phyloP scores from a whole-genome alignment of 1,140 invertebrate genomes.

The Drosophila tsacasi region DNA sequence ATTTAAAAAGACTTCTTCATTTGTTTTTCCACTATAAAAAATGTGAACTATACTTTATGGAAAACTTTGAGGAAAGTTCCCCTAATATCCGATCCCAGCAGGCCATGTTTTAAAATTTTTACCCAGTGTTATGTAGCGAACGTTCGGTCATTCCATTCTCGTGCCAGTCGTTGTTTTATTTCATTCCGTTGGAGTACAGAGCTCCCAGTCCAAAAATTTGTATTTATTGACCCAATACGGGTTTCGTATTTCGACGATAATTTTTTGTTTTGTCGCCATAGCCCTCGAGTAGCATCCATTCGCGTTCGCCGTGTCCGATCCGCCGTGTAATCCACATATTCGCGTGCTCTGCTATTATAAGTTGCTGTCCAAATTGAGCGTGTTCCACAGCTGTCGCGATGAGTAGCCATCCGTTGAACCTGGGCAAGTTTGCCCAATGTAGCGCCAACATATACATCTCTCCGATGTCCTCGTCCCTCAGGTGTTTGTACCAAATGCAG shows the following conservation, averaged over 20 bases:
- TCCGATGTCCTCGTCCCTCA: not conserved
- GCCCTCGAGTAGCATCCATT: slow-evolving; percentile 9
- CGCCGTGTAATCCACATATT: not conserved
- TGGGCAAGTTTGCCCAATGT: slow-evolving; percentile 27
- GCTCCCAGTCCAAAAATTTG: slow-evolving; percentile 29
- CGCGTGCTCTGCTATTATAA: not conserved
- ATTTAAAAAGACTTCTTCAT: too few relatives aligned
- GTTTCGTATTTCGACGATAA: slow-evolving; percentile 5
- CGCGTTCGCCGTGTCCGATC: not conserved
- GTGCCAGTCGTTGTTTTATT: slow-evolving; percentile 36
- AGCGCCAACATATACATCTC: not conserved
- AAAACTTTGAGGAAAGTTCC: not conserved
- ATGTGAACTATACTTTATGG: not conserved
- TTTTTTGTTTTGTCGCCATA: not conserved
- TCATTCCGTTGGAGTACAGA: slow-evolving; percentile 25
- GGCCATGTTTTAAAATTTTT: not conserved
- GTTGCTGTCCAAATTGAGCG: slow-evolving; percentile 26
- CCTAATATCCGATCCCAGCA: not conserved
- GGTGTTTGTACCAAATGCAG: slow-evolving; percentile 1
- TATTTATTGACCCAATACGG: not conserved
- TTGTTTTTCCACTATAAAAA: too few relatives aligned
- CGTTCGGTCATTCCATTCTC: not conserved
- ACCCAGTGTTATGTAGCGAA: not conserved
- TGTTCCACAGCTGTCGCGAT: slow-evolving; percentile 1
- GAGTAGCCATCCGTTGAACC: slow-evolving; percentile 11